phyloP scores from a whole-genome alignment of 2,888 invertebrate species.

The Drosophila mulleri region DNA sequence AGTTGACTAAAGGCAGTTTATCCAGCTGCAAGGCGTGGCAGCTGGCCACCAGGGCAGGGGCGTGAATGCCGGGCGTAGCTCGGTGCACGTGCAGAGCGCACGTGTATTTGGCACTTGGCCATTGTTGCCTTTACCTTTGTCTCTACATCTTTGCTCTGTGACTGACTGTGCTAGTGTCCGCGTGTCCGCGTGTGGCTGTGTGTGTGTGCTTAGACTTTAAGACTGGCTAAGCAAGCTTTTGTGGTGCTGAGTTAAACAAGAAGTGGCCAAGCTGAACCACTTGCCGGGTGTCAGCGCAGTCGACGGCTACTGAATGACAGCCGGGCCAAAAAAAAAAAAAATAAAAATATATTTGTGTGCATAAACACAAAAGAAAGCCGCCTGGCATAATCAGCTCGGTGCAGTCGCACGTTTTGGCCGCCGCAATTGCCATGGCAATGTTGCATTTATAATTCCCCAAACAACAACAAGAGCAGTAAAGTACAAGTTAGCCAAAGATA shows the following conservation, averaged over 20 bases:
- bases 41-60: conserved; percentile 5
- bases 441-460: conserved; percentile 61
- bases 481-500: not conserved
- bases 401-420: conserved; percentile 66
- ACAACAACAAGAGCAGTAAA: conserved; percentile 8
- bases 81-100: conserved; percentile 64
- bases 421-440: conserved; percentile 67
- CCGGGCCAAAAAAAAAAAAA: conserved; percentile 18
- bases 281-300: conserved; percentile 57
- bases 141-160: conserved; percentile 64
- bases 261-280: conserved; percentile 39
- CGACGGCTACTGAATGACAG: conserved; percentile 58
- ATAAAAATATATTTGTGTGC: not conserved
- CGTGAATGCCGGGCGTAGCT: conserved; percentile 28
- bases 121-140: conserved; percentile 75
- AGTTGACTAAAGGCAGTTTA: conserved; percentile 81
- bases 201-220: conserved; percentile 57
- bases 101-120: conserved; percentile 77
- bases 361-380: conserved; percentile 6
- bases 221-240: conserved; percentile 78
- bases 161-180: conserved; percentile 36
- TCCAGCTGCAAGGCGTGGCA: conserved; percentile 44
- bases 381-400: conserved; percentile 67
- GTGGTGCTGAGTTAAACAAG: conserved; percentile 55
- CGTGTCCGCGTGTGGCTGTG: conserved; percentile 1